phyloP scores from a whole-genome alignment of 2,797 vertebrate species.

The Aldrovandia affinis region DNA sequence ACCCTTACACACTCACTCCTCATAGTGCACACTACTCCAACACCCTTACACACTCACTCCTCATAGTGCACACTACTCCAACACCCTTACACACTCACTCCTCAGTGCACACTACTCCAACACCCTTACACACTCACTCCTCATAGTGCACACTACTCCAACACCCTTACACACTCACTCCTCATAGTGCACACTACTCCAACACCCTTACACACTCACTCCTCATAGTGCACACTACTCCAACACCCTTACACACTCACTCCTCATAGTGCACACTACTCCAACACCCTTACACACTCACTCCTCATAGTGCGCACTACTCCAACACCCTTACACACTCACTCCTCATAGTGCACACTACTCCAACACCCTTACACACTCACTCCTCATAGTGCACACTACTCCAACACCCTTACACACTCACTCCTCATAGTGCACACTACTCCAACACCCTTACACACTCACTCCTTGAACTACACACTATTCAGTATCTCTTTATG shows the following conservation, averaged over 20 bases:
- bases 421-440: slow-evolving; percentile 8
- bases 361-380: slow-evolving; percentile 1
- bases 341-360: slow-evolving; percentile 7
- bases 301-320: background rate
- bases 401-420: background rate
- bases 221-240: background rate
- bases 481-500: background rate
- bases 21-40: background rate
- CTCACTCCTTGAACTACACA: background rate
- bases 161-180: background rate
- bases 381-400: background rate
- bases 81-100: background rate
- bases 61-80: background rate
- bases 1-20: background rate
- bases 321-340: background rate
- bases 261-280: background rate
- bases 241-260: background rate
- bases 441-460: background rate
- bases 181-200: background rate
- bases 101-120: background rate
- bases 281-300: slow-evolving; percentile 6
- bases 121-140: background rate
- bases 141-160: background rate
- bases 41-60: background rate
- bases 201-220: background rate